Percentiles rank a stretch among this genome's conserved stretches.
phyloP scores from a whole-genome alignment of 1,140 invertebrate genomes.

The Melitaea cinxia region DNA sequence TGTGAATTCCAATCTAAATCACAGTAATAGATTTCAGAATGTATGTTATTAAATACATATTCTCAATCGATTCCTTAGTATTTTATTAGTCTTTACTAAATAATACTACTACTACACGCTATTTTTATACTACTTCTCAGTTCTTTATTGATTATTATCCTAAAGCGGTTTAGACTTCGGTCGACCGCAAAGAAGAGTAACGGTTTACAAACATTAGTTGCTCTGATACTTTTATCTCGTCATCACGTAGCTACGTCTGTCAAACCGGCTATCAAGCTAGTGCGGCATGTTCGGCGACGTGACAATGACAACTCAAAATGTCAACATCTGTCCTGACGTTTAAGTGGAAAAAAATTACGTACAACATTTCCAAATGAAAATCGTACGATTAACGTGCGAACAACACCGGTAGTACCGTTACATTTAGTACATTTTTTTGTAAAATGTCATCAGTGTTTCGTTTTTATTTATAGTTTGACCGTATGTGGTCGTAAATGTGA shows the following conservation, averaged over 20 bases:
- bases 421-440: background rate
- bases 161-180: background rate
- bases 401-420: background rate
- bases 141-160: background rate
- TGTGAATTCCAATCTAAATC: constrained; percentile 17
- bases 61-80: no score
- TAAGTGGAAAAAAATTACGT: constrained; percentile 38
- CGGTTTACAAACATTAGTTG: constrained; percentile 41
- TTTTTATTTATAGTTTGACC: background rate
- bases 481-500: constrained; percentile 14
- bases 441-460: background rate
- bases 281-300: constrained; percentile 12
- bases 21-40: background rate
- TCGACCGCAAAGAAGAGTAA: constrained; percentile 32
- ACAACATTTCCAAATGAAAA: background rate
- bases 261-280: constrained; percentile 53
- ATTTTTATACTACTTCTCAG: background rate
- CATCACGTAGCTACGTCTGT: constrained; percentile 49
- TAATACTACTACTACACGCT: background rate
- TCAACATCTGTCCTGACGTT: constrained; percentile 24
- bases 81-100: no score
- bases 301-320: constrained; percentile 48
- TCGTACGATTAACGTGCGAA: background rate
- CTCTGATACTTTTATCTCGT: constrained; percentile 55
- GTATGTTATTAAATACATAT: no score